Conservation (phyloP, 2,113 vertebrate species). For the Semnornis frantzii region DNA sequence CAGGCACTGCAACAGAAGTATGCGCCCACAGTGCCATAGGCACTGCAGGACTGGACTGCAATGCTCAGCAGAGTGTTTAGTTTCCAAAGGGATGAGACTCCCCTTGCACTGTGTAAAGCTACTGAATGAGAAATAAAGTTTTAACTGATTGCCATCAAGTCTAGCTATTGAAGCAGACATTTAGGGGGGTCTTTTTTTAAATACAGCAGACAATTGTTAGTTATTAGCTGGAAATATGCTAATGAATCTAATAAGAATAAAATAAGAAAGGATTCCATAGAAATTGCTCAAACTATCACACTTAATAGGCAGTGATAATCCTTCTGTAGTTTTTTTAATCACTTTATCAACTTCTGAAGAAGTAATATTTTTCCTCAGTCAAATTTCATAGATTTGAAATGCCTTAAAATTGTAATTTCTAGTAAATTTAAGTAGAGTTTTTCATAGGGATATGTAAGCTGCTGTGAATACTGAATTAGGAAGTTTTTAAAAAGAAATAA, state of each 20-base stretch:
- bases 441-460: not conserved
- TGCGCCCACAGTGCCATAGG: not conserved
- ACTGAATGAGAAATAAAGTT: not conserved
- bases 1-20: not conserved
- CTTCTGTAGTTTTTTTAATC: slow-evolving; percentile 26
- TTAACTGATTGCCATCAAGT: not conserved
- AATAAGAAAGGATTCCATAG: slow-evolving; percentile 7
- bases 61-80: not conserved
- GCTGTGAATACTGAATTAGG: not conserved
- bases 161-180: not conserved
- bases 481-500: not conserved
- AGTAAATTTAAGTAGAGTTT: not conserved
- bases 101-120: not conserved
- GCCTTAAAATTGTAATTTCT: slow-evolving; percentile 26
- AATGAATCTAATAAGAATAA: slow-evolving; percentile 14
- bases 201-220: not conserved
- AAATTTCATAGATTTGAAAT: slow-evolving; percentile 9
- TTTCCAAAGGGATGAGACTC: not conserved
- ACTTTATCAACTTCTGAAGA: slow-evolving; percentile 12
- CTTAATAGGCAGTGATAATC: slow-evolving; percentile 36
- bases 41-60: not conserved
- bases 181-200: not conserved
- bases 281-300: slow-evolving; percentile 2
- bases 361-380: slow-evolving; percentile 22
- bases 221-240: slow-evolving; percentile 39